Evolutionary conservation across 2,113 vertebrate species (phyloP).

Genomic region (Muntiacus reevesi): DNA sequence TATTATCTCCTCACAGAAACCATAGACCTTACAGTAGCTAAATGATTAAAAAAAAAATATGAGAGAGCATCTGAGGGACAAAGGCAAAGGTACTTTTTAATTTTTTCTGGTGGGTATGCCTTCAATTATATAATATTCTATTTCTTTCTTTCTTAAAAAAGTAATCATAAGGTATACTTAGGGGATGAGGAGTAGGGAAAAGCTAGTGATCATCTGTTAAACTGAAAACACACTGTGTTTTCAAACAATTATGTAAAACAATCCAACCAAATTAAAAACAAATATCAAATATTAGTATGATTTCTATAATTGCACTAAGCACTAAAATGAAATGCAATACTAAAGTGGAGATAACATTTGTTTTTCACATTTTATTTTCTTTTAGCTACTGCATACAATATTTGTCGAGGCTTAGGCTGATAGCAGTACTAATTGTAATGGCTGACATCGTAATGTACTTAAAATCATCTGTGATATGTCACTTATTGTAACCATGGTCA

Average conservation of each 20-base stretch:
- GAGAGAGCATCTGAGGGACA: background rate
- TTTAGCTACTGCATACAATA: background rate
- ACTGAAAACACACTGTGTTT: background rate
- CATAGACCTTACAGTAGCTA: background rate
- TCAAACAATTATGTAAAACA: background rate
- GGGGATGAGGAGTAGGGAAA: background rate
- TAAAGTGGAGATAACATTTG: background rate
- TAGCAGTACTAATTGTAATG: background rate
- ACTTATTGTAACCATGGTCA: background rate
- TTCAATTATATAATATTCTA: conserved; percentile 18
- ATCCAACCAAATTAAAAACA: conserved; percentile 1
- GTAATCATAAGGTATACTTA: background rate
- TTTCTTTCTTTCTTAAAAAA: conserved; percentile 39
- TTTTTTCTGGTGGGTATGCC: background rate
- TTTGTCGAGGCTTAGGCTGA: background rate
- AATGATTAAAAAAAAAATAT: conserved; percentile 11
- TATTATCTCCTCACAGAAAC: background rate
- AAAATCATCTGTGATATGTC: conserved; percentile 7
- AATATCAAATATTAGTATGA: background rate
- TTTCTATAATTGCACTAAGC: background rate
- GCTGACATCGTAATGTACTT: background rate
- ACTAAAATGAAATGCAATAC: background rate
- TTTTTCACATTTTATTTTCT: conserved; percentile 10
- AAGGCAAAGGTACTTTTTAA: background rate
- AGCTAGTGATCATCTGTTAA: conserved; percentile 1